Percentiles rank a stretch among this genome's conserved stretches.
Evolutionary conservation across 1,140 invertebrate genomes (phyloP).

Genomic region (Phenacoccus solenopsis): DNA sequence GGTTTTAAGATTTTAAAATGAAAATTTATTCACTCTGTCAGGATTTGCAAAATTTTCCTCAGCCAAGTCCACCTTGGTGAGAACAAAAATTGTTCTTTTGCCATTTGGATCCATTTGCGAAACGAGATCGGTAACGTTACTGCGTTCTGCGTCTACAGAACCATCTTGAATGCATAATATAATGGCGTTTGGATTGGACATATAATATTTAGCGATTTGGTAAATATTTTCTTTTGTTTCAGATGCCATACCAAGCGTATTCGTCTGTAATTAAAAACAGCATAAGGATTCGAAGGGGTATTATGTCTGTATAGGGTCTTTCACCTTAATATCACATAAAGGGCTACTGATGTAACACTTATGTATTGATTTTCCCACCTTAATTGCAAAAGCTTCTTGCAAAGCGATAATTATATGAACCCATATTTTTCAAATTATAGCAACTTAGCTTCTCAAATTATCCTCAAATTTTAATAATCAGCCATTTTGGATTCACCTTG

Average conservation of each 20-base stretch:
- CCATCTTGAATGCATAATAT: slow-evolving; percentile 99
- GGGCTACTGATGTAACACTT: neutral
- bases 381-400: too few relatives aligned
- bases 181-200: slow-evolving; percentile 99
- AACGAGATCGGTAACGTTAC: slow-evolving; percentile 96
- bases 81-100: slow-evolving; percentile 94
- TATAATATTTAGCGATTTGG: slow-evolving; percentile 78
- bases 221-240: slow-evolving; percentile 89
- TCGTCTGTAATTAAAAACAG: neutral
- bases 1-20: neutral
- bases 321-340: too few relatives aligned
- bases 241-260: slow-evolving; percentile 86
- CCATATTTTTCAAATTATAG: too few relatives aligned
- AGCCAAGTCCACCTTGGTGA: slow-evolving; percentile 96
- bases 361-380: too few relatives aligned
- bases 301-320: too few relatives aligned
- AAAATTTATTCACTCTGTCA: slow-evolving; percentile 52
- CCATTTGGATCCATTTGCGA: slow-evolving; percentile 89
- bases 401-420: too few relatives aligned
- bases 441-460: too few relatives aligned
- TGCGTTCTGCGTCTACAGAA: slow-evolving; percentile 95
- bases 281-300: too few relatives aligned
- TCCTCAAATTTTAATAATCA: too few relatives aligned
- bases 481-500: too few relatives aligned
- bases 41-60: slow-evolving; percentile 92